These are phyloP conservation scores for Fabriciana adippe DNA, from an alignment of 2,888 invertebrate genomes.

Conservation along the genomic window DNA sequence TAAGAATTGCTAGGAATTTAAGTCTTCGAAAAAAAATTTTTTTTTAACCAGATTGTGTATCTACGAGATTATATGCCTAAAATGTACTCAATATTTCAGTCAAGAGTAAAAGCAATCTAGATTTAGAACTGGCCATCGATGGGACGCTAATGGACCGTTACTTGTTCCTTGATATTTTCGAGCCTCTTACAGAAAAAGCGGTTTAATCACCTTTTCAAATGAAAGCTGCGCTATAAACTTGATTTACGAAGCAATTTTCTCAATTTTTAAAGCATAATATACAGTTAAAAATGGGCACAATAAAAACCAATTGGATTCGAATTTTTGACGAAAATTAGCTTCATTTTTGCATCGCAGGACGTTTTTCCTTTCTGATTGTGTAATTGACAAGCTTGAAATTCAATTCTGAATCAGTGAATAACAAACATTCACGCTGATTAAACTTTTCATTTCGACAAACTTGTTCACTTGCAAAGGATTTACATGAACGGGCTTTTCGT, in stretches of 20 bases:
- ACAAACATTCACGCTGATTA: constrained; percentile 40
- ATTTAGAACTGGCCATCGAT: constrained; percentile 12
- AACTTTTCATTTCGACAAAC: constrained; percentile 38
- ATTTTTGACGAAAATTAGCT: constrained; percentile 29
- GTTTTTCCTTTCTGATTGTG: constrained; percentile 34
- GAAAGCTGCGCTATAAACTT: constrained; percentile 20
- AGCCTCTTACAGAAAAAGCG: constrained; percentile 18
- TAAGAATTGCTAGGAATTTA: too few species aligned
- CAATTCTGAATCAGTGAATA: constrained; percentile 35
- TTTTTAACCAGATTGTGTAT: too few species aligned
- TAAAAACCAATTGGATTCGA: constrained; percentile 15
- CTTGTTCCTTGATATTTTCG: constrained; percentile 19
- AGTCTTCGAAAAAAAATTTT: too few species aligned
- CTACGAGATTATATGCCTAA: too few species aligned
- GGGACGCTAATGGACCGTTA: constrained; percentile 19
- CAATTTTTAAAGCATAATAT: constrained; percentile 21
- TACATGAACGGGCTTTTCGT: constrained; percentile 29
- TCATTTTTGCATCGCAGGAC: constrained; percentile 26
- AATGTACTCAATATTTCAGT: too few species aligned
- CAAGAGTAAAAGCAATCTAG: background rate
- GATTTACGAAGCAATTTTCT: constrained; percentile 23
- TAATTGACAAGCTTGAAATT: constrained; percentile 38
- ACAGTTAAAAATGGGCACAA: constrained; percentile 4
- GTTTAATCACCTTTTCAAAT: constrained; percentile 21
- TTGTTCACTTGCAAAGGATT: constrained; percentile 35